Percentiles rank a stretch among this genome's conserved stretches.
Evolutionary conservation across 2,888 invertebrate species (phyloP).

Genomic region (Phortica okadai): DNA sequence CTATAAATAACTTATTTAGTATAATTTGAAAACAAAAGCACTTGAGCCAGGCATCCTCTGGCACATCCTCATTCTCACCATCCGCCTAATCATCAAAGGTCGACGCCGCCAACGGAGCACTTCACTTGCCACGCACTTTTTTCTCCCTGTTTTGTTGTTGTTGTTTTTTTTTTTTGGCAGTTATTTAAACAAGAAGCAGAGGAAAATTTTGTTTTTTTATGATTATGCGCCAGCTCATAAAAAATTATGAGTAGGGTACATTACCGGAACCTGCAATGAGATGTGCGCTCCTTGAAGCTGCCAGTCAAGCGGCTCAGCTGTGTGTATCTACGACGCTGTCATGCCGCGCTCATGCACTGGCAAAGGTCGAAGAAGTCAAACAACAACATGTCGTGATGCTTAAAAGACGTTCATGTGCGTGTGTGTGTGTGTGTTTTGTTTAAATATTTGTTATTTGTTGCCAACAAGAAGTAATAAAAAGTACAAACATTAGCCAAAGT

Average conservation of each 20-base stretch:
- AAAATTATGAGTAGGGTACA: constrained; percentile 36
- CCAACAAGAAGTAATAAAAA: neutral
- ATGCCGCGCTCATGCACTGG: no score
- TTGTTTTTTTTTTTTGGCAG: neutral
- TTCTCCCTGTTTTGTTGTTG: neutral
- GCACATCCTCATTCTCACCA: neutral
- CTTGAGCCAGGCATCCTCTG: neutral
- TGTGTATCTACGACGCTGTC: no score
- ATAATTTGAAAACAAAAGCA: constrained; percentile 10
- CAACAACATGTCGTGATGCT: neutral
- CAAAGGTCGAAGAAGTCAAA: neutral
- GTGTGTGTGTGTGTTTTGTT: neutral
- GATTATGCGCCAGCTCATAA: constrained; percentile 28
- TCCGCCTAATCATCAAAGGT: constrained; percentile 17
- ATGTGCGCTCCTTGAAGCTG: neutral
- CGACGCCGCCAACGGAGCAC: neutral
- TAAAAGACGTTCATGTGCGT: neutral
- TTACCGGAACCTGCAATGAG: constrained; percentile 9
- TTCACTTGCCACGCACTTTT: constrained; percentile 13
- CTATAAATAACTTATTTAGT: constrained; percentile 17
- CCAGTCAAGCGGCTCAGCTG: neutral
- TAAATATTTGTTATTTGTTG: constrained; percentile 1
- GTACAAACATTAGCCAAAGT: neutral
- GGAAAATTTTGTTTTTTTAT: constrained; percentile 15
- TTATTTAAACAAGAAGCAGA: constrained; percentile 9